Percentiles rank a stretch among this genome's conserved stretches.
Conservation (phyloP, 1,140 invertebrate genomes). For the Adelges cooleyi region DNA sequence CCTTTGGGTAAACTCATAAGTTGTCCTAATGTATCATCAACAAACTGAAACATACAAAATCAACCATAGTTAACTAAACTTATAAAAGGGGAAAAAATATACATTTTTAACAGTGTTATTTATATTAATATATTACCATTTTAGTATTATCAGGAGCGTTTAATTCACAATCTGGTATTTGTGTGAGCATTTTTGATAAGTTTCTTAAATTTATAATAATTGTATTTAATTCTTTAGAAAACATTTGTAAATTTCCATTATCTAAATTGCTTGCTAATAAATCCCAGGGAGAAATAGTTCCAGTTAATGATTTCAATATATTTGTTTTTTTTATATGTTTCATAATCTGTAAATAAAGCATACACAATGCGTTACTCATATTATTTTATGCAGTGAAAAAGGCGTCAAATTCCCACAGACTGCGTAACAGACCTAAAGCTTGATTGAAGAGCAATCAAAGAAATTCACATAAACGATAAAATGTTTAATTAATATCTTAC, state of each 20-base stretch:
- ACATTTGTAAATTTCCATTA: background rate
- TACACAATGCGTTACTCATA: too few species aligned
- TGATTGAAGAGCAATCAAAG: too few species aligned
- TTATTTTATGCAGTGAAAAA: too few species aligned
- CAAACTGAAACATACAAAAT: background rate
- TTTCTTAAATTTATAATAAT: slow-evolving; percentile 6
- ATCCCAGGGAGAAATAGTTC: slow-evolving; percentile 12
- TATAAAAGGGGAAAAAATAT: too few species aligned
- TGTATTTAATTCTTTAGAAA: slow-evolving; percentile 1
- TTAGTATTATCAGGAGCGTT: background rate
- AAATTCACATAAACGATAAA: too few species aligned
- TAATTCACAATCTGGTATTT: background rate
- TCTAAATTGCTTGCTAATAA: background rate
- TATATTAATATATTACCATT: slow-evolving; percentile 12
- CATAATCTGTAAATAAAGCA: background rate
- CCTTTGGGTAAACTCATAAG: slow-evolving; percentile 1
- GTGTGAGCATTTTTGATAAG: background rate
- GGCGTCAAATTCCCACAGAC: too few species aligned
- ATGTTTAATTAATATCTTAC: too few species aligned
- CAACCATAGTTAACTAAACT: background rate
- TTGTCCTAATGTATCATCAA: slow-evolving; percentile 17
- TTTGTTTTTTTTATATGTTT: slow-evolving; percentile 19
- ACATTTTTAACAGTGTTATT: too few species aligned
- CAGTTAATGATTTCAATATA: background rate
- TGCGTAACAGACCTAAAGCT: too few species aligned